Evolutionary conservation across 2,113 vertebrate genomes (phyloP).

Genomic region (Pluvianellus socialis): DNA sequence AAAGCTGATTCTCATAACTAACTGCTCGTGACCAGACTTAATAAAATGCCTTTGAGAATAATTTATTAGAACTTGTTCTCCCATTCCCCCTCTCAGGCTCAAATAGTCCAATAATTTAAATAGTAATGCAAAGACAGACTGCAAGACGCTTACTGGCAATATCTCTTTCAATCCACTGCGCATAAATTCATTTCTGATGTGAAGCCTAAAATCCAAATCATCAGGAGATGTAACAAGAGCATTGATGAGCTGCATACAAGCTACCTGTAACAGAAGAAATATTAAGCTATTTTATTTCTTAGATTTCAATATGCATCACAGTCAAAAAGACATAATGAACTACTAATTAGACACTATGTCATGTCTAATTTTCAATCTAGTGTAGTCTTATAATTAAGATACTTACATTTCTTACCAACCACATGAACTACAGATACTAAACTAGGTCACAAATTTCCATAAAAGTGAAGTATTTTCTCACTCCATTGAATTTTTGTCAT

Average conservation of each 20-base stretch:
- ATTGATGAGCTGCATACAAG: conserved; percentile 99
- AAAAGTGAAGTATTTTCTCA: background rate
- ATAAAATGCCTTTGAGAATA: conserved; percentile 32
- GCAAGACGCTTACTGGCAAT: conserved; percentile 87
- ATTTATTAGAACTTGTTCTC: background rate
- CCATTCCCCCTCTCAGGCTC: conserved; percentile 6
- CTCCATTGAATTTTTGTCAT: background rate
- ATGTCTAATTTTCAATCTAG: background rate
- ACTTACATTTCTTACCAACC: background rate
- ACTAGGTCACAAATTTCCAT: background rate
- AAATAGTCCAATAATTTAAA: conserved; percentile 74
- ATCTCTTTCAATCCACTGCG: conserved; percentile 95
- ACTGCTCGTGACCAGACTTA: background rate
- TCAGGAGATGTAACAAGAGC: conserved; percentile 97
- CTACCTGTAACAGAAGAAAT: conserved; percentile 82
- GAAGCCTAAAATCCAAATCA: conserved; percentile 96
- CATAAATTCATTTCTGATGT: conserved; percentile 99
- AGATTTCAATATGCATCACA: background rate
- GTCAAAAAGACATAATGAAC: background rate
- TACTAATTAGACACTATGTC: background rate
- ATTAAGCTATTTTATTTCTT: background rate
- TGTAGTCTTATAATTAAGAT: background rate
- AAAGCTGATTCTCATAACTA: conserved; percentile 19
- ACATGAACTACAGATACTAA: background rate
- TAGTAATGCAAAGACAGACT: conserved; percentile 74